These are phyloP conservation scores for Isichthys henryi DNA, from an alignment of 2,113 vertebrate genomes.

Conservation along the genomic window DNA sequence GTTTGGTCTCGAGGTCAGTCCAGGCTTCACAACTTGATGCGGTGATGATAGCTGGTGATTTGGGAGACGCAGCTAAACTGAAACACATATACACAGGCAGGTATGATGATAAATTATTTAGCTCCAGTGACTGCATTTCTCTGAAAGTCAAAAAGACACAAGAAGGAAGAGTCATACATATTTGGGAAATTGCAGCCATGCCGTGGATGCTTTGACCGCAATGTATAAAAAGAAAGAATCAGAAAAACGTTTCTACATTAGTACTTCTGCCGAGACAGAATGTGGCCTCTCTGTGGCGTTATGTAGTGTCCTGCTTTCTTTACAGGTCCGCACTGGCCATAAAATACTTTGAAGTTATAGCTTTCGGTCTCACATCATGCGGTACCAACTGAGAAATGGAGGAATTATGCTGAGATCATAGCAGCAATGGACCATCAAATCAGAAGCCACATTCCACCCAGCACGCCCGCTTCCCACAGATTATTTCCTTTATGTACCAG, in stretches of 20 bases:
- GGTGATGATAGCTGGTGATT: background rate
- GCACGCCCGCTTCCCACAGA: background rate
- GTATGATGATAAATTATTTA: background rate
- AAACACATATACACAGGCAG: background rate
- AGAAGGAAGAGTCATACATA: background rate
- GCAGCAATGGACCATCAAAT: background rate
- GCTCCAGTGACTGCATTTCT: background rate
- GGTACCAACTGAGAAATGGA: background rate
- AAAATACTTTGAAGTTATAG: background rate
- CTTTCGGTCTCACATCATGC: background rate
- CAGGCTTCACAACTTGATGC: background rate
- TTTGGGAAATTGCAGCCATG: background rate
- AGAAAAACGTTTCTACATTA: background rate
- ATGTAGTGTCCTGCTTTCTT: background rate
- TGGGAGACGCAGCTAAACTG: background rate
- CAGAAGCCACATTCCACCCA: slow-evolving; percentile 7
- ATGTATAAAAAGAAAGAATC: background rate
- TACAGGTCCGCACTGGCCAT: background rate
- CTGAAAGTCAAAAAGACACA: background rate
- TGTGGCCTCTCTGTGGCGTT: background rate
- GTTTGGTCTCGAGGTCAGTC: background rate
- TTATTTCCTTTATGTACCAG: background rate
- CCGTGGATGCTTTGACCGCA: background rate
- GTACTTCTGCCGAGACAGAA: background rate
- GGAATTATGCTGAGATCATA: background rate